Evolutionary conservation across 2,888 invertebrate species (phyloP), one percentile per base, ranked within the genome.

Genomic region (Drosophila percnosoma): DNA sequence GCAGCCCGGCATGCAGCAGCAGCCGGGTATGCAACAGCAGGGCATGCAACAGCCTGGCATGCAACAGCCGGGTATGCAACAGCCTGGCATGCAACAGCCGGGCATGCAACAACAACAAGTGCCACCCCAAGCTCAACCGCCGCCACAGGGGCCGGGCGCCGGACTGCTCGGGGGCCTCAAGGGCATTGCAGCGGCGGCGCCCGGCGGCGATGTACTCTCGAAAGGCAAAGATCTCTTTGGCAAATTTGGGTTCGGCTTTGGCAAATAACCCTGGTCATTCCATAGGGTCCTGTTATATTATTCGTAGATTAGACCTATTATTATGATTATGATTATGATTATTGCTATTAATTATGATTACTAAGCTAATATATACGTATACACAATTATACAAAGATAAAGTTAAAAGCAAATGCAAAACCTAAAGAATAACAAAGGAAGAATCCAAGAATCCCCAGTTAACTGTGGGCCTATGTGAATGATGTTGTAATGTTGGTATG

Each of bases 131-230:
- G 87, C 83, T 58, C 86, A 93, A 77, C 90, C 91, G 45, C 92
- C 91, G 92, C 94, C 94, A 51, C 91, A 92, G 73, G 92, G 91
- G 24, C 92, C 92, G 70, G 97, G 97, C 93, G 95, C 97, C 83
- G 97, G 97, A 96, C 97, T 97, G 93, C 97, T 97, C 93, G 95
- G 97, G 80, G 97, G 97, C 96, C 97, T 97, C 92, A 97, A 97
- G 93, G 95, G 97, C 92, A 96, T 96, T 89, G 97, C 97, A 93
- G 97, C 97, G 94, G 96, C 97, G 67, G 92, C 92, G 82, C 97
- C 97, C 85, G 97, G 97, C 78, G 97, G 97, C 89, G 97, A 97
- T 92, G 97, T 98, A 86, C 95, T 98, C 89, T 97, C 97, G 92
- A 98, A 98, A 94, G 98, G 98, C 91, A 98, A 98, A 94, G 98